A percentile compares a stretch with the other conserved stretches of the same genome.
phyloP scores from a whole-genome alignment of 2,113 vertebrate species.

The Diadophis punctatus region DNA sequence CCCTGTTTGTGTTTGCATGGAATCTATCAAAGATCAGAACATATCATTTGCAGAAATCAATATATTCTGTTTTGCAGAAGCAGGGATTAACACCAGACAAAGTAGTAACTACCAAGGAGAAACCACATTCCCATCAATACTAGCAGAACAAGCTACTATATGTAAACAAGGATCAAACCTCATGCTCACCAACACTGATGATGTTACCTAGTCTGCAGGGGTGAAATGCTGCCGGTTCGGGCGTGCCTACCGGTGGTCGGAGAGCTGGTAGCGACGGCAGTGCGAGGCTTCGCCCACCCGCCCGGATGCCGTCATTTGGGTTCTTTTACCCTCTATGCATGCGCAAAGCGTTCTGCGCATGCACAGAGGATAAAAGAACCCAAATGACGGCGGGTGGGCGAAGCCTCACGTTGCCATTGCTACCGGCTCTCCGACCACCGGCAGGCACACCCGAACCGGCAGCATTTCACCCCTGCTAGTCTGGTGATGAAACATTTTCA shows the following conservation, averaged over 20 bases:
- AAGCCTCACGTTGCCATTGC: no score
- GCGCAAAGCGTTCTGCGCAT: no score
- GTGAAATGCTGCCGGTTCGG: no score
- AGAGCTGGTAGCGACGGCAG: no score
- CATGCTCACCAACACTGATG: background rate
- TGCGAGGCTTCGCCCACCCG: no score
- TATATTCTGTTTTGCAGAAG: background rate
- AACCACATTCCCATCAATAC: background rate
- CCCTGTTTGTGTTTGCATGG: background rate
- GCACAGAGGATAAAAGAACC: no score
- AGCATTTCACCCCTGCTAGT: background rate
- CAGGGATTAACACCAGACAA: background rate
- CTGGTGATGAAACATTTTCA: background rate
- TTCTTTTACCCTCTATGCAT: no score
- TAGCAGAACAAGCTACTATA: background rate
- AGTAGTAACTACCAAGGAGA: background rate
- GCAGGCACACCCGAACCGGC: no score
- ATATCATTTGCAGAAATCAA: background rate
- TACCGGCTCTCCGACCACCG: no score
- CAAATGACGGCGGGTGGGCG: no score
- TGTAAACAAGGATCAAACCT: background rate
- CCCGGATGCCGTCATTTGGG: no score
- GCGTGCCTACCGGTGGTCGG: no score
- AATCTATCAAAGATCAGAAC: background rate
- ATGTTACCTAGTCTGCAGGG: background rate